phyloP scores from a whole-genome alignment of 2,113 vertebrate species.

The Larimichthys crocea region DNA sequence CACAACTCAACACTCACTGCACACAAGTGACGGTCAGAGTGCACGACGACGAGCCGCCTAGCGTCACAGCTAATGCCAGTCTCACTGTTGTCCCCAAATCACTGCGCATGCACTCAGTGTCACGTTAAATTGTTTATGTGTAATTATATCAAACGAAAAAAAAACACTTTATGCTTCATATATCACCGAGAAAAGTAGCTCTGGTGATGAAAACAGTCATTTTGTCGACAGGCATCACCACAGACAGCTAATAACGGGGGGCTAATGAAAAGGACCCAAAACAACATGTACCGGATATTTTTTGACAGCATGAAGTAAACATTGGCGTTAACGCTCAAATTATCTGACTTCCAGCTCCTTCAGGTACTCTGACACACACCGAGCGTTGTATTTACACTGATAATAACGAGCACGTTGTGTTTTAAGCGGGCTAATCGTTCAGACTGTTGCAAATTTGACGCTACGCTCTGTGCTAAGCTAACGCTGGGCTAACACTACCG shows the following conservation, averaged over 20 bases:
- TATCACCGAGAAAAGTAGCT: rapidly evolving
- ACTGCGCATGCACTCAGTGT: rapidly evolving
- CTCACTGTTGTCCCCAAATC: background rate
- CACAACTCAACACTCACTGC: background rate
- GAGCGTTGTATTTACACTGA: background rate
- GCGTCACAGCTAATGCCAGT: constrained; percentile 33
- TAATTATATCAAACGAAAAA: rapidly evolving
- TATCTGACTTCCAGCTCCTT: constrained; percentile 11
- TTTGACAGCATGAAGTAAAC: constrained; percentile 71
- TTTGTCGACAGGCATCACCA: constrained; percentile 53
- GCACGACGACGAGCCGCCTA: background rate
- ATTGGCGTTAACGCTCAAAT: constrained; percentile 42
- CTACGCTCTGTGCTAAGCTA: constrained; percentile 3
- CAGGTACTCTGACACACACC: constrained; percentile 60
- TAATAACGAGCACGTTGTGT: rapidly evolving
- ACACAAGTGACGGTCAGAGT: constrained; percentile 31
- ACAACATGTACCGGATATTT: constrained; percentile 65
- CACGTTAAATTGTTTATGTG: rapidly evolving
- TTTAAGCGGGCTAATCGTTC: rapidly evolving
- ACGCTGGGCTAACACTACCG: constrained; percentile 29
- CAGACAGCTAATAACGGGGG: constrained; percentile 13
- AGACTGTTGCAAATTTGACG: background rate
- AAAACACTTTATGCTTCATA: rapidly evolving
- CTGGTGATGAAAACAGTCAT: background rate
- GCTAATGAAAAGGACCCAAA: constrained; percentile 65